These are phyloP conservation scores for Pseudocheirus occidentalis DNA, from an alignment of 2,797 vertebrate species.

Conservation along the genomic window DNA sequence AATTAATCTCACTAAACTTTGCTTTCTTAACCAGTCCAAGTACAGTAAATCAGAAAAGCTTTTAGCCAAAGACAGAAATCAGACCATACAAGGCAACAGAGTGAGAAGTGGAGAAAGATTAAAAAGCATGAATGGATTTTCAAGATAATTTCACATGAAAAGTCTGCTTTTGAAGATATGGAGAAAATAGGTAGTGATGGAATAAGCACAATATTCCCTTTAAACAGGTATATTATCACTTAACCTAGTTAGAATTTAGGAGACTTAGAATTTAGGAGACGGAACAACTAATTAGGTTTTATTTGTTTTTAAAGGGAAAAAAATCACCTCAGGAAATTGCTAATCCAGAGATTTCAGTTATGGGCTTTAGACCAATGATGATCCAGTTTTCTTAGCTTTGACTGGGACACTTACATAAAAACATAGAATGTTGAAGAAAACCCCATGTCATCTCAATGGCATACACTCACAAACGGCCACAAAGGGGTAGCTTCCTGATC, in stretches of 20 bases:
- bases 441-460: not conserved
- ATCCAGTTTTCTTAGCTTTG: not conserved
- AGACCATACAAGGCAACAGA: rapidly evolving
- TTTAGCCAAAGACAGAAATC: not conserved
- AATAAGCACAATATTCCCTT: not conserved
- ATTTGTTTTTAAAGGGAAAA: not conserved
- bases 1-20: not conserved
- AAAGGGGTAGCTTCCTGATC: not conserved
- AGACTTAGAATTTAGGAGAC: not conserved
- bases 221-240: not conserved
- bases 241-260: not conserved
- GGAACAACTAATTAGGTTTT: not conserved
- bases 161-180: not conserved
- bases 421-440: not conserved
- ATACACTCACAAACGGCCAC: not conserved
- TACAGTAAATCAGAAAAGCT: not conserved
- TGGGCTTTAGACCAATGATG: not conserved
- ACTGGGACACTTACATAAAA: not conserved
- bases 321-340: not conserved
- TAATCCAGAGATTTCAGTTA: not conserved
- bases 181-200: not conserved
- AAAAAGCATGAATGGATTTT: not conserved
- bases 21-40: not conserved
- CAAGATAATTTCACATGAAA: not conserved
- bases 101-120: not conserved